Conservation (phyloP, 2,113 vertebrate genomes). For the Callospermophilus lateralis region DNA sequence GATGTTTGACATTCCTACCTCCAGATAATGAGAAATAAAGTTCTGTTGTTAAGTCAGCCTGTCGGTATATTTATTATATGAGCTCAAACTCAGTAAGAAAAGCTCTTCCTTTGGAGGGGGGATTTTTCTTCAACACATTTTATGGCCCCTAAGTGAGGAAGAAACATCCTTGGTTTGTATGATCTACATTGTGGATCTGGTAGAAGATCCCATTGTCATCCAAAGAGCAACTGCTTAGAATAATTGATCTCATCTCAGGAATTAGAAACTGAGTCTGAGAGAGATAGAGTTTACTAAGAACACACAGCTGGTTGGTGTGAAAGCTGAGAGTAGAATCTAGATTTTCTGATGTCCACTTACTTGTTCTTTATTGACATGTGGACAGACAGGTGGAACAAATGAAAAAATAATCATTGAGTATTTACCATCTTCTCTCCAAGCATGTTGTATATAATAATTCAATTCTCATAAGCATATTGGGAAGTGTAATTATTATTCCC, state of each 20-base stretch:
- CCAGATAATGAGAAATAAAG: not conserved
- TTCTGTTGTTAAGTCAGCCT: not conserved
- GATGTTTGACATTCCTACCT: not conserved
- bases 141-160: not conserved
- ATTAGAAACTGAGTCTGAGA: not conserved
- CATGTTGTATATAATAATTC: not conserved
- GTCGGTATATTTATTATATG: not conserved
- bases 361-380: not conserved
- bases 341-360: not conserved
- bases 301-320: not conserved
- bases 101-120: constrained; percentile 89
- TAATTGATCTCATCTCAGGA: not conserved
- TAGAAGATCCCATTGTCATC: not conserved
- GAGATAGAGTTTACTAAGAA: not conserved
- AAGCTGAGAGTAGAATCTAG: not conserved
- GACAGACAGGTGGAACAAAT: not conserved
- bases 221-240: not conserved
- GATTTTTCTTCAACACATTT: constrained; percentile 90
- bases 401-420: not conserved
- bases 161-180: not conserved
- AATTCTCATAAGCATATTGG: not conserved
- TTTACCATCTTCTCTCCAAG: not conserved
- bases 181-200: not conserved
- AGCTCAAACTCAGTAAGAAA: not conserved
- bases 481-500: not conserved